Percentiles rank a stretch among this genome's conserved stretches.
phyloP scores from a whole-genome alignment of 2,113 vertebrate genomes.

The Phalacrocorax pelagicus region DNA sequence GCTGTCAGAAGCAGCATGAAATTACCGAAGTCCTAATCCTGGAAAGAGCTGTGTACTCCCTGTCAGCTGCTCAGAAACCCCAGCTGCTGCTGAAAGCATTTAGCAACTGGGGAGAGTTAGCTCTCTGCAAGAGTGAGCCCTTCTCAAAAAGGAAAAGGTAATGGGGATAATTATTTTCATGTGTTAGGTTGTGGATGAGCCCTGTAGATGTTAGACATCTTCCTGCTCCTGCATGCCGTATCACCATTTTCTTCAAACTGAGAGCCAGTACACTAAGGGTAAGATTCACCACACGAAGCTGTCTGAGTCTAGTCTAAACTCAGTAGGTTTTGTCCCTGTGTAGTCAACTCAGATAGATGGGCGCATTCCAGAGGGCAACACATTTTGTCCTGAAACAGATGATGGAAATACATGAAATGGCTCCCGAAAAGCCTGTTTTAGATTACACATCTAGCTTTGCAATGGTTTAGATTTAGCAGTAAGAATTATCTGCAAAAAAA shows the following conservation, averaged over 20 bases:
- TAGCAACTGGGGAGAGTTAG: not conserved
- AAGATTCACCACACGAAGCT: not conserved
- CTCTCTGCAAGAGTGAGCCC: not conserved
- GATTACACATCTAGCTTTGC: not conserved
- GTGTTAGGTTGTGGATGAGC: not conserved
- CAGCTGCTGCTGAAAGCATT: not conserved
- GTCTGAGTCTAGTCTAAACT: not conserved
- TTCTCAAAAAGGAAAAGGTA: not conserved
- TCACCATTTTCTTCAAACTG: not conserved
- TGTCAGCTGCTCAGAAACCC: not conserved
- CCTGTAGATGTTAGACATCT: not conserved
- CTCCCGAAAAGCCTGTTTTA: not conserved
- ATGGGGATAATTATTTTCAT: not conserved
- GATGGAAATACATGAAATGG: not conserved
- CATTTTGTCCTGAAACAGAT: not conserved
- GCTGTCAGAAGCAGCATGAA: not conserved
- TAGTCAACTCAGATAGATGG: not conserved
- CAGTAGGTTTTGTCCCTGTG: not conserved
- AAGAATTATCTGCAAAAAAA: not conserved
- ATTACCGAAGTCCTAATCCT: not conserved
- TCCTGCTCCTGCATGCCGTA: not conserved
- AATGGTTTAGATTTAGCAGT: not conserved
- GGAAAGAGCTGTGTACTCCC: not conserved
- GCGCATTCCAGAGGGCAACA: not conserved
- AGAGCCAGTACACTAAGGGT: not conserved